Conservation (phyloP, 2,888 invertebrate genomes). For the Cerceris ruficornis region DNA sequence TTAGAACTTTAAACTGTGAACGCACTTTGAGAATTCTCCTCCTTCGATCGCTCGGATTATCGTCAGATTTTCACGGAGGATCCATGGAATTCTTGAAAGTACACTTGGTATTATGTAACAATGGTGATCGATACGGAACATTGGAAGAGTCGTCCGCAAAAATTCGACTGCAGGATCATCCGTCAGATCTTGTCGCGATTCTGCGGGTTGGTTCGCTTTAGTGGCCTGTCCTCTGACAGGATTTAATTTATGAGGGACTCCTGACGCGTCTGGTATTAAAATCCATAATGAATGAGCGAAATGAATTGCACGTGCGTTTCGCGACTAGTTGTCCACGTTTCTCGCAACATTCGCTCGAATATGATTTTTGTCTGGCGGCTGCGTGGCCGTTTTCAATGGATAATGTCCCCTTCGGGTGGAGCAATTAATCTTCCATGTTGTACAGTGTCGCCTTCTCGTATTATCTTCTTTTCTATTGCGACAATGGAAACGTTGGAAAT, state of each 20-base stretch:
- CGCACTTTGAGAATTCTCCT: too few species aligned
- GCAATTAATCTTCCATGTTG: slow-evolving; percentile 25
- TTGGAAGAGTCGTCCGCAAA: background rate
- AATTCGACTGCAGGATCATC: slow-evolving; percentile 11
- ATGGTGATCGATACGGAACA: too few species aligned
- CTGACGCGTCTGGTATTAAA: slow-evolving; percentile 59
- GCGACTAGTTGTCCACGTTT: slow-evolving; percentile 25
- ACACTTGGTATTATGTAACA: too few species aligned
- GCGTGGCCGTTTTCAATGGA: slow-evolving; percentile 5
- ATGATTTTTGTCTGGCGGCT: slow-evolving; percentile 27
- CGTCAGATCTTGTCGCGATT: slow-evolving; percentile 32
- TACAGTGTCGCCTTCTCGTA: background rate
- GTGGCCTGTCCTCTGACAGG: slow-evolving; percentile 35
- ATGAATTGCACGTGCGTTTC: slow-evolving; percentile 59
- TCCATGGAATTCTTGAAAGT: too few species aligned
- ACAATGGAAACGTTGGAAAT: slow-evolving; percentile 19
- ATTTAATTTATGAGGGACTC: slow-evolving; percentile 60
- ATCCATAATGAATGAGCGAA: slow-evolving; percentile 65
- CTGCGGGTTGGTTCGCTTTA: slow-evolving; percentile 38
- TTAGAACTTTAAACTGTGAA: too few species aligned
- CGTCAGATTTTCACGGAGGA: too few species aligned
- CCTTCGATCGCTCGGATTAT: too few species aligned
- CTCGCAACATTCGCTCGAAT: slow-evolving; percentile 28
- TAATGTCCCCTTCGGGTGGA: slow-evolving; percentile 8
- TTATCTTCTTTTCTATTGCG: background rate